A percentile compares a stretch with the other conserved stretches of the same genome.
phyloP scores from a whole-genome alignment of 2,113 vertebrate species.

The Oxygymnocypris stewartii region DNA sequence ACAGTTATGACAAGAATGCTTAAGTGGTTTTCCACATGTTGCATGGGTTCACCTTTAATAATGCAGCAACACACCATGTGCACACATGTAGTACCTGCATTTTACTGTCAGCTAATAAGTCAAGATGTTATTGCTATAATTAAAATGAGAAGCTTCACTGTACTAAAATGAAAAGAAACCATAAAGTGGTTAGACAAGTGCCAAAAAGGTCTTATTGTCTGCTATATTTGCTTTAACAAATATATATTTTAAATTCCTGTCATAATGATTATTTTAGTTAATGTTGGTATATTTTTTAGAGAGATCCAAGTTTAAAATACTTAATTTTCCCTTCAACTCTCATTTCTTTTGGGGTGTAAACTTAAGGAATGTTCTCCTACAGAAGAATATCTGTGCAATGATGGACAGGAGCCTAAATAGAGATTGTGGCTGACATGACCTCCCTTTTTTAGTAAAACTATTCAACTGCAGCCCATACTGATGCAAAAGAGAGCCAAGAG shows the following conservation, averaged over 20 bases:
- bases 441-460: slow-evolving; percentile 40
- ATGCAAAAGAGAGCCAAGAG: slow-evolving; percentile 34
- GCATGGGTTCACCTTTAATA: slow-evolving; percentile 61
- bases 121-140: slow-evolving; percentile 67
- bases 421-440: slow-evolving; percentile 24
- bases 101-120: slow-evolving; percentile 72
- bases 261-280: slow-evolving; percentile 60
- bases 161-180: slow-evolving; percentile 65
- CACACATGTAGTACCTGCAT: slow-evolving; percentile 64
- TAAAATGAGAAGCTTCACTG: slow-evolving; percentile 57
- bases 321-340: slow-evolving; percentile 52
- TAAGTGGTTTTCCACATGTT: slow-evolving; percentile 66
- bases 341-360: slow-evolving; percentile 57
- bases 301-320: slow-evolving; percentile 49
- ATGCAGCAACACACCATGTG: slow-evolving; percentile 54
- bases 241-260: slow-evolving; percentile 46
- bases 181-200: slow-evolving; percentile 49
- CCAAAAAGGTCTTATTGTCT: slow-evolving; percentile 27
- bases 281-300: not conserved
- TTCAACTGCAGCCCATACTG: slow-evolving; percentile 35
- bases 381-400: slow-evolving; percentile 29
- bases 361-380: slow-evolving; percentile 54
- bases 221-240: not conserved
- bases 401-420: slow-evolving; percentile 39
- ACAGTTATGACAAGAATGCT: slow-evolving; percentile 42